Conservation (phyloP, 2,888 invertebrate species). For the Agonopterix arenella region DNA sequence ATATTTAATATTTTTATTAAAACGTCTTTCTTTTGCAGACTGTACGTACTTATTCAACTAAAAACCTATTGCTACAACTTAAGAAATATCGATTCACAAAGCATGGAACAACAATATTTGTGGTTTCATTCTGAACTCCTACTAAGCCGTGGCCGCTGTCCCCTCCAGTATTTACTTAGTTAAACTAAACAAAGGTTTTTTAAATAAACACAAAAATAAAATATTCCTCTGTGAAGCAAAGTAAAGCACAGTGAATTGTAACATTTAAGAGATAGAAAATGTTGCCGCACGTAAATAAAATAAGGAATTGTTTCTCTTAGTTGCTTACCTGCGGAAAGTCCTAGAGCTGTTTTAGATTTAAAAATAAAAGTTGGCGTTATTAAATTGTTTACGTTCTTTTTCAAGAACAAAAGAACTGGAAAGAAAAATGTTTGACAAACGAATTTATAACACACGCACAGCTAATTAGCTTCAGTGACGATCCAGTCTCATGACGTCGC, state of each 20-base stretch:
- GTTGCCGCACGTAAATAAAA: slow-evolving; percentile 20
- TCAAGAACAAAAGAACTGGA: background rate
- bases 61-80: too few relatives aligned
- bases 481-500: too few relatives aligned
- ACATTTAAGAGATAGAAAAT: slow-evolving; percentile 29
- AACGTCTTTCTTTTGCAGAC: too few relatives aligned
- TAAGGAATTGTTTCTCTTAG: slow-evolving; percentile 2
- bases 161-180: slow-evolving; percentile 34
- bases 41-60: too few relatives aligned
- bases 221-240: slow-evolving; percentile 20
- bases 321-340: background rate
- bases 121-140: slow-evolving; percentile 2
- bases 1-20: too few relatives aligned
- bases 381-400: too few relatives aligned
- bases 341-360: background rate
- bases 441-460: too few relatives aligned
- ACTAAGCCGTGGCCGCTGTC: slow-evolving; percentile 4
- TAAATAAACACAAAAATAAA: slow-evolving; percentile 37
- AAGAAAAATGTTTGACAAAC: background rate
- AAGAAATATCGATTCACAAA: too few relatives aligned
- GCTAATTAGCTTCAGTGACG: too few relatives aligned
- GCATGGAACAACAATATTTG: background rate
- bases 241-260: slow-evolving; percentile 20
- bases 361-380: too few relatives aligned
- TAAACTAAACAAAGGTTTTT: slow-evolving; percentile 29